Evolutionary conservation across 2,113 vertebrate species (phyloP).

Genomic region (Peromyscus leucopus): DNA sequence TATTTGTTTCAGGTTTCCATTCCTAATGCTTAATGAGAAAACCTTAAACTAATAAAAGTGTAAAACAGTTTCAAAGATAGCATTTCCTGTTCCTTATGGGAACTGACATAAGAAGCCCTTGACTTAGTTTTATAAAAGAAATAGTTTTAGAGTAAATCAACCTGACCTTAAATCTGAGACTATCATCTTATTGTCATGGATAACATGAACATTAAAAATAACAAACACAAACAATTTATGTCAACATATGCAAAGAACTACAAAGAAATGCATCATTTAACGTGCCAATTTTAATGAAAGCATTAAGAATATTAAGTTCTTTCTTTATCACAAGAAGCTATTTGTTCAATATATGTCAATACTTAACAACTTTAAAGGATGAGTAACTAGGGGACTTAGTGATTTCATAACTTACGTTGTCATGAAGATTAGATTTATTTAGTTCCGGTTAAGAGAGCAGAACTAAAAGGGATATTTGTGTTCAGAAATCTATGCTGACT

Average conservation of each 20-base stretch:
- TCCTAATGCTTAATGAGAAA: not conserved
- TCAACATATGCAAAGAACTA: not conserved
- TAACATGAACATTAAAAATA: not conserved
- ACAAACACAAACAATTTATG: not conserved
- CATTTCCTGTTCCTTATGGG: not conserved
- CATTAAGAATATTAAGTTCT: not conserved
- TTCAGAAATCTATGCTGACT: not conserved
- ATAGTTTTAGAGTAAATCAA: not conserved
- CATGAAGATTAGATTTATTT: not conserved
- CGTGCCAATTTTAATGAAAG: not conserved
- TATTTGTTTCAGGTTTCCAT: not conserved
- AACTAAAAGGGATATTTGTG: not conserved
- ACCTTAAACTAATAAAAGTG: not conserved
- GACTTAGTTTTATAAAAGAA: not conserved
- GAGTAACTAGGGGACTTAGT: not conserved
- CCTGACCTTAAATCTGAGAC: not conserved
- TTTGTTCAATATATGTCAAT: not conserved
- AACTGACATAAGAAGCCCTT: not conserved
- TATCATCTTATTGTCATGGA: not conserved
- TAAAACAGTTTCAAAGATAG: not conserved
- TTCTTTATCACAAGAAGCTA: not conserved
- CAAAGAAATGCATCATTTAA: not conserved
- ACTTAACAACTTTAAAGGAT: fast-evolving
- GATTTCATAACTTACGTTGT: not conserved
- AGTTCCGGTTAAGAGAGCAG: not conserved